phyloP scores from a whole-genome alignment of 2,888 invertebrate genomes.

The Drosophila melanosoma region DNA sequence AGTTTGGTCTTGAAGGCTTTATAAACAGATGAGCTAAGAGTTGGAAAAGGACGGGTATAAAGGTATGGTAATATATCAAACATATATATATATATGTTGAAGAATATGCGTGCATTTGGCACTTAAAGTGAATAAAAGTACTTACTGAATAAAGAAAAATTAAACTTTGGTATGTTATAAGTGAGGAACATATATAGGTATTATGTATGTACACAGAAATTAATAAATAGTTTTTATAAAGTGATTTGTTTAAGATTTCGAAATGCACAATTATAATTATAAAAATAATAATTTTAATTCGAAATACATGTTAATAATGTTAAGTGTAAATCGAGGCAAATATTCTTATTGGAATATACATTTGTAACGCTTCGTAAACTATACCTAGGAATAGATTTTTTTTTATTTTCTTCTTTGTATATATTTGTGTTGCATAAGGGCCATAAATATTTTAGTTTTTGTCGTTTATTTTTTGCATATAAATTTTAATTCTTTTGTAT shows the following conservation, averaged over 20 bases:
- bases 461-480: conserved; percentile 1
- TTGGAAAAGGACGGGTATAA: background rate
- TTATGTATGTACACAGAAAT: conserved; percentile 41
- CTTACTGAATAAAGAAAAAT: background rate
- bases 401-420: conserved; percentile 4
- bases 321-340: conserved; percentile 23
- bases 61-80: background rate
- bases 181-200: conserved; percentile 16
- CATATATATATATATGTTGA: background rate
- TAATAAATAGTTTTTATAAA: conserved; percentile 18
- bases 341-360: conserved; percentile 31
- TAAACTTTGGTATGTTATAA: conserved; percentile 6
- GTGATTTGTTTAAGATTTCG: conserved; percentile 22
- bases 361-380: conserved; percentile 18
- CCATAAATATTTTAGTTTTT: conserved; percentile 20
- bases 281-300: conserved; percentile 15
- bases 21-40: conserved; percentile 5
- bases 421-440: conserved; percentile 15
- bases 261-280: conserved; percentile 26
- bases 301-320: conserved; percentile 23
- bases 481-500: conserved; percentile 36
- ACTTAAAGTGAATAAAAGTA: conserved; percentile 35
- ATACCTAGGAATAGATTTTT: conserved; percentile 17
- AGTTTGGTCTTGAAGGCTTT: conserved; percentile 59
- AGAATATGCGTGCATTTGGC: conserved; percentile 43